Evolutionary conservation across 2,113 vertebrate genomes (phyloP).

Genomic region (Argyrosomus japonicus): DNA sequence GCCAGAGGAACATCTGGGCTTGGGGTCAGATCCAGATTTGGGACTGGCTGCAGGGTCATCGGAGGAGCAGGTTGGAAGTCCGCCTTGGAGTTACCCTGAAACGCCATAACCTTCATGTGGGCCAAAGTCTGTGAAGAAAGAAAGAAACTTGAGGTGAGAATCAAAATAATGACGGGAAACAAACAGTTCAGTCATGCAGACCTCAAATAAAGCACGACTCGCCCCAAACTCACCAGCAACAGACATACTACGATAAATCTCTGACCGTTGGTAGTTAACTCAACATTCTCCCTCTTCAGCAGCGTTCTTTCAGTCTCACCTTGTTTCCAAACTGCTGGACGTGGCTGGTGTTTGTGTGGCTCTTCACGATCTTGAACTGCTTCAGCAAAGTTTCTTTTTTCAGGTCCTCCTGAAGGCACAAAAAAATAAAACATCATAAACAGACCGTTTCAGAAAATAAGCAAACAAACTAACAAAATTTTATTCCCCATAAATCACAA

Average conservation of each 20-base stretch:
- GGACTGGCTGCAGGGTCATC: conserved; percentile 79
- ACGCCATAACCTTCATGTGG: conserved; percentile 91
- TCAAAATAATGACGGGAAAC: neutral
- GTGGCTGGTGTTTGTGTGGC: conserved; percentile 94
- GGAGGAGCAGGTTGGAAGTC: conserved; percentile 60
- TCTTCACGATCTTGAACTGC: conserved; percentile 94
- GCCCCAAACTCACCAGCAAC: neutral
- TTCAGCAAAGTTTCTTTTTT: conserved; percentile 89
- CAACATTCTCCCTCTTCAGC: neutral
- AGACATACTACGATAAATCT: too few species aligned
- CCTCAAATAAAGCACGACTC: neutral
- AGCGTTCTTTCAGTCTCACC: conserved; percentile 69
- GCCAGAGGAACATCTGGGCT: conserved; percentile 93
- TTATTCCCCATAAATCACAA: too few species aligned
- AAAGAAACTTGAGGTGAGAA: neutral
- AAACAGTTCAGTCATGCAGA: neutral
- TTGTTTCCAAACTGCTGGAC: conserved; percentile 98
- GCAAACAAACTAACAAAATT: neutral
- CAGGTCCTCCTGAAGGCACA: conserved; percentile 89
- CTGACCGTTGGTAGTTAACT: neutral
- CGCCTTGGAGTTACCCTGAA: conserved; percentile 88
- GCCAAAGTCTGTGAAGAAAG: conserved; percentile 86
- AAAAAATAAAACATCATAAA: neutral
- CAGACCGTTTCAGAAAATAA: neutral
- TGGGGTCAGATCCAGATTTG: conserved; percentile 86